A percentile compares a stretch with the other conserved stretches of the same genome.
phyloP scores from a whole-genome alignment of 2,888 invertebrate species.

The Ophion slaviceki region DNA sequence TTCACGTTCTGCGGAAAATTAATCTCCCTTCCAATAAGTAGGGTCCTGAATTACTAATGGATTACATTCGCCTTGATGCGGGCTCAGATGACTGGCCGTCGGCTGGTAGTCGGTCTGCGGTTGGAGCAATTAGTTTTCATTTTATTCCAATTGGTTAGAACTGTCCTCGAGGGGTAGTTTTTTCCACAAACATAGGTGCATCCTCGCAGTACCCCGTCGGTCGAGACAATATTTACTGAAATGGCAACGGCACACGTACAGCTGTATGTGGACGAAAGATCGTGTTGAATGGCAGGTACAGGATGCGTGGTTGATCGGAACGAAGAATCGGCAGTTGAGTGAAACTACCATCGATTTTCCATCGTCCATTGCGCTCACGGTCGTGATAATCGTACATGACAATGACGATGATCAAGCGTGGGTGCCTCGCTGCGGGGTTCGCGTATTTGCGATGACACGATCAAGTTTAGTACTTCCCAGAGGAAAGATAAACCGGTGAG shows the following conservation, averaged over 20 bases:
- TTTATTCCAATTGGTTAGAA: not conserved
- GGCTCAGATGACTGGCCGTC: not conserved
- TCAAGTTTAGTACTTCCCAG: slow-evolving; percentile 52
- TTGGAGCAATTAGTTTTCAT: not conserved
- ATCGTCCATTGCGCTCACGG: slow-evolving; percentile 22
- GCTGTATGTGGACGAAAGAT: not conserved
- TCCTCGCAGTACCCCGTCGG: not conserved
- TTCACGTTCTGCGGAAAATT: not conserved
- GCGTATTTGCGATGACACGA: slow-evolving; percentile 39
- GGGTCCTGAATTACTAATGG: too few relatives aligned
- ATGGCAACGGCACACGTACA: not conserved
- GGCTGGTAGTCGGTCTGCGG: not conserved
- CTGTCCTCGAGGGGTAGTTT: not conserved
- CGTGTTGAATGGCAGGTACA: not conserved
- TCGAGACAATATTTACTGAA: not conserved
- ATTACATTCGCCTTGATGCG: not conserved
- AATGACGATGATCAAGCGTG: slow-evolving; percentile 37
- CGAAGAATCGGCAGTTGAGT: slow-evolving; percentile 20
- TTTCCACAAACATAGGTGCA: not conserved
- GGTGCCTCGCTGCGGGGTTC: slow-evolving; percentile 18
- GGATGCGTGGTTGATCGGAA: slow-evolving; percentile 12
- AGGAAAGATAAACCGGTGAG: slow-evolving; percentile 40
- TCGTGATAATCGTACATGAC: slow-evolving; percentile 16
- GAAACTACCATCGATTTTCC: slow-evolving; percentile 38
- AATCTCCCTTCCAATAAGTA: not conserved